Evolutionary conservation across 2,888 invertebrate genomes (phyloP), one percentile per base, ranked within the genome.

Genomic region (Leptinotarsa haldemani): DNA sequence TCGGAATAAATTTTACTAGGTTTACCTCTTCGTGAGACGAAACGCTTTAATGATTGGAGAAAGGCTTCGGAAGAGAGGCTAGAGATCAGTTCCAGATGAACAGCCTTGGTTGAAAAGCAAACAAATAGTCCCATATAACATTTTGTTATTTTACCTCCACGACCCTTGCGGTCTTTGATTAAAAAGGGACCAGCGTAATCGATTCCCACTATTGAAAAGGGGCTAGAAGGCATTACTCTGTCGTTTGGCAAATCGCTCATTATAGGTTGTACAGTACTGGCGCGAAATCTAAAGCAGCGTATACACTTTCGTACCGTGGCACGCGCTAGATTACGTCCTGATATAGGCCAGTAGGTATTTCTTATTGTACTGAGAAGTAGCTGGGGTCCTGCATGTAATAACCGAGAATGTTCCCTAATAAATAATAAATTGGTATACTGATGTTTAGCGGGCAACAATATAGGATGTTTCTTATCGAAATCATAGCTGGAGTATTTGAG

Each of bases 1-100:
- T 81, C 81, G 4, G 74, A 78, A 65, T 71, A 77, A 9, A 82
- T 74, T 18, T 74, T 65, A 12, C 18, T 53, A 9, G 75, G 70
- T 20, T 70, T 56, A 13, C 82, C 80, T 9, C 80, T 67, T 12
- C 78, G 65, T 3, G 78, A 69, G 0, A 75, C 67, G 50, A 82
- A 82, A 1, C 81, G 74, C 46, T 72, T 70, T 12, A 80, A 71
- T 9, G 79, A 74, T 13, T 74, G 76, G 5, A 80, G 18, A 58
- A 80, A 80, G 3, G 78, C 61, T 2, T 78, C 74, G 3, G 79
- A 74, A n/a, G 74, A 70, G 4, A 80, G 66, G 50, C 71, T 73
- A 3, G 70, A 69, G 0, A 77, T 79, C 12, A 77, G 48, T 53
- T 81, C 81, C 13, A 81, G 48, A 67, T 80, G 80, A 3, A 79